Base-by-base conservation (phyloP, 2,113 vertebrate species). In the Hyaena hyaena region DNA sequence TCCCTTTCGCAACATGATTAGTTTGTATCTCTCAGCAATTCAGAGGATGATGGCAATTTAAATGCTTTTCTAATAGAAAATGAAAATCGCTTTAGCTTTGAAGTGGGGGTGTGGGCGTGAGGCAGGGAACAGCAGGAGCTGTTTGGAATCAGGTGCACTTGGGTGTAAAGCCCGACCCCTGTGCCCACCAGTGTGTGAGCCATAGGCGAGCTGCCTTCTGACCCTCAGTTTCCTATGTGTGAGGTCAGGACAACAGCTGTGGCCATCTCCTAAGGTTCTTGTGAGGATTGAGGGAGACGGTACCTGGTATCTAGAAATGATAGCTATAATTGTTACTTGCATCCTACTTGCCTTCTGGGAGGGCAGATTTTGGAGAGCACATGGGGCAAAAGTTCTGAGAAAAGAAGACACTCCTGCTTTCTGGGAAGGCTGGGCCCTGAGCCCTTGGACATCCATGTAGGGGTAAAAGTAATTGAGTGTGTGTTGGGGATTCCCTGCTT, bases 1-100 rank as follows among this genome's bases (percentile, higher is more conserved):
- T 50, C 24, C 24, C 39, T 45, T 84, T 74, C 19, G 16, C 83
- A 31, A 55, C 9, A n/a, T 91, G 77, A 15, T 87, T 65, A 33
- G 33, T 92, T 94, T 21, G 65, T 73, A 35, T 17, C 31, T 76
- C 84, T 93, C 55, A 74, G 17, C 45, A 91, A 68, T 91, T 93
- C 35, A 48, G 86, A 84, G 39, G 61, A 39, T 83, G 68, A 89
- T 35, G 14, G 28, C 63, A 35, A 69, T 89, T 69, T 48, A 48
- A 39, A n/a, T 43, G 10, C 53, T 48, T 65, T 80, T 58, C 1
- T 0, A 71, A 69, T 48, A 84, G 74, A 58, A 89, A 94, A 35
- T 92, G 31, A 35, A 95, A 82, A 69, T 85, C 28, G 61, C 35
- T 85, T 89, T 66, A 87, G 53, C 61, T 87, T 90, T 83, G 82